Evolutionary conservation across 2,888 invertebrate species (phyloP), one percentile per base, ranked within the genome.

Genomic region (Watsonalla cultraria): DNA sequence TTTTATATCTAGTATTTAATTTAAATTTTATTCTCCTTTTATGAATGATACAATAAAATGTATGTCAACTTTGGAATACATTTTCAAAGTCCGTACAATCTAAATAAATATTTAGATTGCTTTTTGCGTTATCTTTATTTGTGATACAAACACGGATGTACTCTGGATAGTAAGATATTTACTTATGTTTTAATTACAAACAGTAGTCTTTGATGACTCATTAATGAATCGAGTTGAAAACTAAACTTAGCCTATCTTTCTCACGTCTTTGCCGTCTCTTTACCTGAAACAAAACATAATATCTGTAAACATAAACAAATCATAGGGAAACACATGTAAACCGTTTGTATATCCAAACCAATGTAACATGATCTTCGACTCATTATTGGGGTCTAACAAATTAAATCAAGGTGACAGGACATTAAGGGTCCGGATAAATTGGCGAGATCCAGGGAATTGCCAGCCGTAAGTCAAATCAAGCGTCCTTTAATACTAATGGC

Each of bases 241-340:
- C 24, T 24, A 24, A 24, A 37, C 7, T 9, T 37, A 2, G 37
- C 7, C 7, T 37, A 4, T 8, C 9, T 37, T 9, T 37, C 37
- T 8, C 9, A 4, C 37, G 5, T 7, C 35, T 7, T 35, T 35
- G 5, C 35, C 72, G 64, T 65, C 70, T 63, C 70, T 52, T 67
- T 86, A 86, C 86, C 85, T 86, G 85, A 55, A 86, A 86, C 82
- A 80, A 82, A 76, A 81, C 72, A 79, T 79, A 72, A 73, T 52
- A 65, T 60, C 70, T 65, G 67, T 82, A 68, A 81, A 78, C 75
- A 76, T 68, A 73, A 75, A 77, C 65, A 70, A 63, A 70, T 72
- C 66, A 57, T 62, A 64, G 61, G 69, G 62, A 66, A 62, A 70
- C 74, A 74, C 68, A 73, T 71, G 59, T 64, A 65, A 59, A 49